These are phyloP conservation scores for Drosophila putrida DNA, from an alignment of 2,888 invertebrate species.

Conservation along the genomic window DNA sequence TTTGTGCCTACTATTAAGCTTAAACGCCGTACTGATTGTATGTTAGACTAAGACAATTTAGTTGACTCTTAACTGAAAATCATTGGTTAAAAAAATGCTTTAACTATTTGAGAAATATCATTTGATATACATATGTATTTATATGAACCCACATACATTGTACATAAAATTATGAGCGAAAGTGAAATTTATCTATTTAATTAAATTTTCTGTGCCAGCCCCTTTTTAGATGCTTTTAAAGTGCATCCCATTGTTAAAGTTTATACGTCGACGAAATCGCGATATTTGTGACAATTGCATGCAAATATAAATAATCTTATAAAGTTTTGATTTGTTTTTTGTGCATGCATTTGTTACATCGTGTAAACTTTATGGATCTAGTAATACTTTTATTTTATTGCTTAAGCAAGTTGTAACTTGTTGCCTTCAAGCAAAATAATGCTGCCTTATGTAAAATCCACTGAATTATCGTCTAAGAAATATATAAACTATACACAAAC, in stretches of 20 bases:
- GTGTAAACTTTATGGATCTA: conserved; percentile 6
- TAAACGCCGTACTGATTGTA: conserved; percentile 71
- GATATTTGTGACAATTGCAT: neutral
- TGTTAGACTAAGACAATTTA: conserved; percentile 52
- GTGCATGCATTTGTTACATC: neutral
- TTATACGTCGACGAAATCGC: conserved; percentile 10
- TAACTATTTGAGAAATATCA: conserved; percentile 73
- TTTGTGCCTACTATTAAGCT: conserved; percentile 51
- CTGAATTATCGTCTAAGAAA: conserved; percentile 49
- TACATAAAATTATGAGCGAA: conserved; percentile 33
- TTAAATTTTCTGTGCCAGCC: conserved; percentile 64
- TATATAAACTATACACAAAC: conserved; percentile 1
- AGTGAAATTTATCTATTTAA: conserved; percentile 35
- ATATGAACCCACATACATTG: conserved; percentile 28
- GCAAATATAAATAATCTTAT: neutral
- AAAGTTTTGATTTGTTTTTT: no score
- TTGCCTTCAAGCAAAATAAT: conserved; percentile 59
- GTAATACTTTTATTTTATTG: conserved; percentile 37
- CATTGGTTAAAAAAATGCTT: conserved; percentile 78
- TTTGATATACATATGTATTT: conserved; percentile 29
- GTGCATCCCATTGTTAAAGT: conserved; percentile 21
- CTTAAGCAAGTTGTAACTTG: conserved; percentile 39
- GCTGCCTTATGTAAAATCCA: conserved; percentile 80
- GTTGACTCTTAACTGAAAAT: conserved; percentile 46
- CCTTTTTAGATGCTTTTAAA: conserved; percentile 44